Base-by-base conservation (phyloP, 2,888 invertebrate genomes). In the Cartodere bifasciata region DNA sequence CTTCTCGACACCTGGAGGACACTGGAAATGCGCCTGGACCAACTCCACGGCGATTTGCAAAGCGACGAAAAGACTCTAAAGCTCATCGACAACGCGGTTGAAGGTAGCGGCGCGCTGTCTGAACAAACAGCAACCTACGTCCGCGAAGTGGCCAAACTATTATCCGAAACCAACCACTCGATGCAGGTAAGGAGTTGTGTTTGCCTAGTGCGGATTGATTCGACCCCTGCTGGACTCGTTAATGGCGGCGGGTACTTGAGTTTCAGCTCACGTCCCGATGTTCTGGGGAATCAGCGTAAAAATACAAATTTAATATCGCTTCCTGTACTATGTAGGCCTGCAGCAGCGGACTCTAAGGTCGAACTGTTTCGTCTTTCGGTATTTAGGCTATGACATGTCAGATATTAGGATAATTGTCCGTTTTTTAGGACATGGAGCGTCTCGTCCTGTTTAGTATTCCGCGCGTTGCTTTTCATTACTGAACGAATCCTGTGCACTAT, bases 1-100 rank as follows among this genome's bases (percentile, higher is more conserved):
- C 74, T 82, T 7, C 67, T 80, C 27, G 67, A 70, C 42, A 73
- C 74, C 16, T 82, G 81, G 81, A 70, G 74, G 32, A 79, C 83
- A 53, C 74, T 85, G 61, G 82, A 82, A 52, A 67, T 68, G 35
- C 77, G 84, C 6, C 62, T 85, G 32, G 72, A 75, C 10, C 83
- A 84, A 53, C 69, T 86, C 38, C 79, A 82, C 49, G 72, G 74
- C 29, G 83, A 81, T 15, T 58, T 86, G 29, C 70, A 75, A 16
- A 76, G 80, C 41, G 86, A 86, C 56, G 68, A 69, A 44, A 66
- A 68, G 45, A 70, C 70, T 6, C 58, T 74, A 32, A 60, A 64
- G 20, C 59, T 65, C 40, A 50, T 71, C 41, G 67, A 70, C 50
- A 48, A 51, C 13, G 63, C 63, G 10, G 50, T 65, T 23, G 51